Evolutionary conservation across 2,113 vertebrate genomes (phyloP).

Genomic region (Lepus europaeus): DNA sequence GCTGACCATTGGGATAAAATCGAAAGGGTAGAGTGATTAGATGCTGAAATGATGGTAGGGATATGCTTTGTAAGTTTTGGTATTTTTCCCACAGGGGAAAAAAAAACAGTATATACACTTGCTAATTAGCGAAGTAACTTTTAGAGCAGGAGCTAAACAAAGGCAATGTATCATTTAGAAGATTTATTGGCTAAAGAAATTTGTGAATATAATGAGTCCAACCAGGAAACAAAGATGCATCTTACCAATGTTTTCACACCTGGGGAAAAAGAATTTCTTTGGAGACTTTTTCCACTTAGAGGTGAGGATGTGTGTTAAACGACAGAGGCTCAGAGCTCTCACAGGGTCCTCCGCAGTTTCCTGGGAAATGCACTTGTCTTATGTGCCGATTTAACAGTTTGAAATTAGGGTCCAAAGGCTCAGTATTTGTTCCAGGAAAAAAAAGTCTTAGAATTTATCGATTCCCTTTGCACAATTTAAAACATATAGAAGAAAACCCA

Average conservation of each 20-base stretch:
- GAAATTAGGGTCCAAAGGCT: not conserved
- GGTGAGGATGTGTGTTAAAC: not conserved
- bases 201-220: not conserved
- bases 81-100: not conserved
- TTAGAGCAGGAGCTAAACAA: not conserved
- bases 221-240: not conserved
- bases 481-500: not conserved
- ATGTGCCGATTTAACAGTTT: not conserved
- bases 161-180: not conserved
- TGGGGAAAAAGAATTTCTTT: not conserved
- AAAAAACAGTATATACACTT: not conserved
- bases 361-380: not conserved
- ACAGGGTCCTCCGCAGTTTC: not conserved
- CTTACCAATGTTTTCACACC: not conserved
- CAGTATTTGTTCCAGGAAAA: not conserved
- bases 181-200: not conserved
- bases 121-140: not conserved
- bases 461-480: not conserved
- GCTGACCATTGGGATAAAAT: not conserved
- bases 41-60: not conserved
- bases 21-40: not conserved
- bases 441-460: not conserved
- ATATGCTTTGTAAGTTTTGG: not conserved
- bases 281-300: not conserved
- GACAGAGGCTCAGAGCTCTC: not conserved